Evolutionary conservation across 2,113 vertebrate genomes (phyloP).

Genomic region (Abramis brama): DNA sequence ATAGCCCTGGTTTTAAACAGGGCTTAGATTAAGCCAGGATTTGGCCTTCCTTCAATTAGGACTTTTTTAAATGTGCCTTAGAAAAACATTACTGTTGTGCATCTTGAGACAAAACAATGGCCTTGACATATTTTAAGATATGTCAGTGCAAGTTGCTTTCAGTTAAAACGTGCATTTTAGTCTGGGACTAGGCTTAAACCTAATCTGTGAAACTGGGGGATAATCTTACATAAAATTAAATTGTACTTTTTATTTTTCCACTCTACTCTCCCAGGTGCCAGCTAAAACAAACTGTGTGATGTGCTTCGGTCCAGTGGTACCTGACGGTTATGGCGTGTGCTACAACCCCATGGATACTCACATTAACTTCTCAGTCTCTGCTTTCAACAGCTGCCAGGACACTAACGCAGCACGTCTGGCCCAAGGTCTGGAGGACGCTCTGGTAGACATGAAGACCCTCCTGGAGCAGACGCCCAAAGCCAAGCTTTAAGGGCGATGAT

Average conservation of each 20-base stretch:
- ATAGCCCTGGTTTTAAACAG: too few relatives aligned
- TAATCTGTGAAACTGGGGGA: too few relatives aligned
- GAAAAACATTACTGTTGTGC: too few relatives aligned
- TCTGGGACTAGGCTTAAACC: too few relatives aligned
- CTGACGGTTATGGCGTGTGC: slow-evolving; percentile 94
- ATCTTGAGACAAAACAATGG: too few relatives aligned
- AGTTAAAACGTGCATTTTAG: too few relatives aligned
- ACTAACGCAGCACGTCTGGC: slow-evolving; percentile 81
- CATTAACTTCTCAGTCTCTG: slow-evolving; percentile 90
- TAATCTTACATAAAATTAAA: neutral
- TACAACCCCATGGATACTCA: slow-evolving; percentile 94
- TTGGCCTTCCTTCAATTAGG: too few relatives aligned
- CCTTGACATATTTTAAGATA: too few relatives aligned
- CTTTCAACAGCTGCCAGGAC: slow-evolving; percentile 89
- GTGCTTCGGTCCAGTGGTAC: slow-evolving; percentile 92
- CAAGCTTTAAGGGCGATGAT: slow-evolving; percentile 82
- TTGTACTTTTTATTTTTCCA: neutral
- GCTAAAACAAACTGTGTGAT: slow-evolving; percentile 94
- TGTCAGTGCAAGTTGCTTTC: too few relatives aligned
- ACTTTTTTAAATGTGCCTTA: too few relatives aligned
- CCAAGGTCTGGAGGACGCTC: slow-evolving; percentile 79
- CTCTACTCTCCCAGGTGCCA: slow-evolving; percentile 80
- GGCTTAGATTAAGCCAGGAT: too few relatives aligned
- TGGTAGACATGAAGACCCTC: slow-evolving; percentile 86
- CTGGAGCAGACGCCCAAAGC: slow-evolving; percentile 83